phyloP scores from a whole-genome alignment of 2,888 invertebrate species.

The Leucophora obtusa region DNA sequence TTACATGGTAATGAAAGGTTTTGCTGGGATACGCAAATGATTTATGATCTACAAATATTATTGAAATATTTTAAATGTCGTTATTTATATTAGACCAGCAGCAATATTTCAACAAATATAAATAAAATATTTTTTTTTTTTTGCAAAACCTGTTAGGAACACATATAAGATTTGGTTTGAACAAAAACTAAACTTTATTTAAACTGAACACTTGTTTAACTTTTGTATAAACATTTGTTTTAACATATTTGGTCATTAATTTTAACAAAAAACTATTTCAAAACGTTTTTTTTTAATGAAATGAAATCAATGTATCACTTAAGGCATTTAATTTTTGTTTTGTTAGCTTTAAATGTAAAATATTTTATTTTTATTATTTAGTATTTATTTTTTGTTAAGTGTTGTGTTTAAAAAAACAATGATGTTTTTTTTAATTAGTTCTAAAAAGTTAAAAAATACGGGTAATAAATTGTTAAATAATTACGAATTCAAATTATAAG shows the following conservation, averaged over 20 bases:
- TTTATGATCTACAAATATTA: slow-evolving; percentile 53
- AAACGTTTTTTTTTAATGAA: slow-evolving; percentile 48
- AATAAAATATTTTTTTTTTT: neutral
- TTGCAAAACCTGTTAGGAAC: slow-evolving; percentile 42
- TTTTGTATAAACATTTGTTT: slow-evolving; percentile 52
- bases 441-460: too few species aligned
- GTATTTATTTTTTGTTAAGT: slow-evolving; percentile 41
- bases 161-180: neutral
- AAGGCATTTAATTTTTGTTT: slow-evolving; percentile 36
- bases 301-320: slow-evolving; percentile 44
- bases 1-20: too few species aligned
- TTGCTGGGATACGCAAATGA: slow-evolving; percentile 52
- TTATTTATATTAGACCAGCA: slow-evolving; percentile 49
- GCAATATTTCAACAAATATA: slow-evolving; percentile 17
- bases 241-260: slow-evolving; percentile 52
- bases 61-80: slow-evolving; percentile 50
- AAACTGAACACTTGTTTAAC: slow-evolving; percentile 40
- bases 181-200: slow-evolving; percentile 20
- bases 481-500: too few species aligned
- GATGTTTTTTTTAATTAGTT: too few species aligned
- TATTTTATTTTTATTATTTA: slow-evolving; percentile 33
- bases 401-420: neutral
- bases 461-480: too few species aligned
- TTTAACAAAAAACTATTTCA: slow-evolving; percentile 12
- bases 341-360: slow-evolving; percentile 40